Conservation (phyloP, 2,113 vertebrate species). For the Chloroceryle aenea region DNA sequence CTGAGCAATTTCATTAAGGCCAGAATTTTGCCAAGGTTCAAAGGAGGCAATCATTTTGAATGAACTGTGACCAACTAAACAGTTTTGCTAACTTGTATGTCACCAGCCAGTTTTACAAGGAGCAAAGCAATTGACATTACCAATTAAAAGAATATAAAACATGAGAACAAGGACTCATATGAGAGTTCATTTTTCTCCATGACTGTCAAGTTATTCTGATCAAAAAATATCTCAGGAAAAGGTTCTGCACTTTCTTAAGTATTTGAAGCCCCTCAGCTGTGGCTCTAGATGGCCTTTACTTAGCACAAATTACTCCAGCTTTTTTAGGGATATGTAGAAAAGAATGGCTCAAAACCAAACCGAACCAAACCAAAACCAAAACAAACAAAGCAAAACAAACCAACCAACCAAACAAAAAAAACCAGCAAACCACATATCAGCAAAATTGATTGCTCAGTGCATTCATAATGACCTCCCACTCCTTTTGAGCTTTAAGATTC, state of each 20-base stretch:
- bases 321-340: neutral
- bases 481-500: neutral
- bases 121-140: conserved; percentile 27
- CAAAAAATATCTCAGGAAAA: neutral
- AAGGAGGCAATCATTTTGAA: conserved; percentile 8
- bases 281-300: neutral
- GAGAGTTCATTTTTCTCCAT: neutral
- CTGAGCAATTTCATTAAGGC: neutral
- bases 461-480: neutral
- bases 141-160: conserved; percentile 8
- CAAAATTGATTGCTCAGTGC: neutral
- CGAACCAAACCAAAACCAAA: no score
- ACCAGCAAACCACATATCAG: neutral
- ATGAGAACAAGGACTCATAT: neutral
- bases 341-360: neutral
- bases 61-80: neutral
- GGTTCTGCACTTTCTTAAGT: neutral
- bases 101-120: conserved; percentile 3
- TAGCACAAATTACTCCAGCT: conserved; percentile 6
- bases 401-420: no score
- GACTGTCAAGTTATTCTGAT: neutral
- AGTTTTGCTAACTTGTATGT: neutral
- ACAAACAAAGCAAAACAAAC: no score
- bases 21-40: conserved; percentile 11
- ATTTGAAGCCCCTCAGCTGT: neutral